Conservation (phyloP, 2,113 vertebrate species). For the Brachypteracias leptosomus region DNA sequence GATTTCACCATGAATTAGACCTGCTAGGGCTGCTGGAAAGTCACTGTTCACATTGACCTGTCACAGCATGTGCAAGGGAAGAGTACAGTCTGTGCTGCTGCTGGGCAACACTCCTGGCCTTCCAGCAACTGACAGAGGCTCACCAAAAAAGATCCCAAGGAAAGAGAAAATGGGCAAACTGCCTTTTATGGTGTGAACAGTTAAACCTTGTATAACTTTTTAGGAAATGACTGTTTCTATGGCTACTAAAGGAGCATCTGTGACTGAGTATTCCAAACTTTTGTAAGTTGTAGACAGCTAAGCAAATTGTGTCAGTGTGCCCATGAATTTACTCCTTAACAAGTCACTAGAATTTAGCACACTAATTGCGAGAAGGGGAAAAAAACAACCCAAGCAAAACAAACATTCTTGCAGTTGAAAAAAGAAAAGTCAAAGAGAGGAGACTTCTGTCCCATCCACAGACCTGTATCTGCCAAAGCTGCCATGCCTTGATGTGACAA, state of each 20-base stretch:
- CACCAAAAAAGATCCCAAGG: neutral
- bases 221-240: neutral
- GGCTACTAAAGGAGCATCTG: neutral
- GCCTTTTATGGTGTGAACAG: neutral
- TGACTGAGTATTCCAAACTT: neutral
- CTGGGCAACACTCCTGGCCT: neutral
- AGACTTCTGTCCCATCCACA: neutral
- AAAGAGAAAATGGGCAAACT: neutral
- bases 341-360: neutral
- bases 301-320: neutral
- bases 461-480: neutral
- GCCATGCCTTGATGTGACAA: neutral
- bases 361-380: neutral
- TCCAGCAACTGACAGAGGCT: neutral
- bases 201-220: neutral
- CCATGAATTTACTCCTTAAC: neutral
- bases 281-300: neutral
- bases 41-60: accelerated
- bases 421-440: neutral
- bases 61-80: neutral
- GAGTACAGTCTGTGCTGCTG: neutral
- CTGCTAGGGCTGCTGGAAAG: neutral
- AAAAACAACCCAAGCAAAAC: neutral
- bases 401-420: neutral
- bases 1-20: neutral